Evolutionary conservation across 2,888 invertebrate genomes (phyloP).

Genomic region (Trimorus sp.): DNA sequence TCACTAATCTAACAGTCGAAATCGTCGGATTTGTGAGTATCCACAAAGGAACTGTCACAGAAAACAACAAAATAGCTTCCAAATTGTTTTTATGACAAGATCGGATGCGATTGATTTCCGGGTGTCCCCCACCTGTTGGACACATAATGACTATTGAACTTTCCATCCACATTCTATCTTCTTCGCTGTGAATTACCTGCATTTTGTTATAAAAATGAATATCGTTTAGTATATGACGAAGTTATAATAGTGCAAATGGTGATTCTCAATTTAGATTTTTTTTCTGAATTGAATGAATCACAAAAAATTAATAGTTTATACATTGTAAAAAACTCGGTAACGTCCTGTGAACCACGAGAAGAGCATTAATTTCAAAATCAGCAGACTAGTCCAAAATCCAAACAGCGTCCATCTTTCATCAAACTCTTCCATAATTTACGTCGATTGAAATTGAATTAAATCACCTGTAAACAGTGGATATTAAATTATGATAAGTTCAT

Average conservation of each 20-base stretch:
- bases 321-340: slow-evolving; percentile 34
- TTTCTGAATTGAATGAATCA: too few species aligned
- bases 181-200: slow-evolving; percentile 77
- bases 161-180: slow-evolving; percentile 75
- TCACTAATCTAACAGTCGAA: slow-evolving; percentile 6
- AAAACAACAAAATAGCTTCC: slow-evolving; percentile 68
- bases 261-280: not conserved
- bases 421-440: slow-evolving; percentile 20
- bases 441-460: slow-evolving; percentile 3
- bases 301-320: too few species aligned
- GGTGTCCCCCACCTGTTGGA: slow-evolving; percentile 73
- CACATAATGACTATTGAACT: slow-evolving; percentile 69
- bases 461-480: too few species aligned
- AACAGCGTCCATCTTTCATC: slow-evolving; percentile 29
- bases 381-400: slow-evolving; percentile 30
- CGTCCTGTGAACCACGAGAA: slow-evolving; percentile 38
- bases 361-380: slow-evolving; percentile 35
- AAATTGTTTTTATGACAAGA: slow-evolving; percentile 72
- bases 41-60: slow-evolving; percentile 65
- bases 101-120: slow-evolving; percentile 74
- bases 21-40: slow-evolving; percentile 33
- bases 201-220: not conserved
- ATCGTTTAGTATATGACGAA: slow-evolving; percentile 1
- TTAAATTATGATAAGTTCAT: too few species aligned
- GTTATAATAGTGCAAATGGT: too few species aligned